phyloP scores from a whole-genome alignment of 2,113 vertebrate genomes.

The Muntiacus reevesi region DNA sequence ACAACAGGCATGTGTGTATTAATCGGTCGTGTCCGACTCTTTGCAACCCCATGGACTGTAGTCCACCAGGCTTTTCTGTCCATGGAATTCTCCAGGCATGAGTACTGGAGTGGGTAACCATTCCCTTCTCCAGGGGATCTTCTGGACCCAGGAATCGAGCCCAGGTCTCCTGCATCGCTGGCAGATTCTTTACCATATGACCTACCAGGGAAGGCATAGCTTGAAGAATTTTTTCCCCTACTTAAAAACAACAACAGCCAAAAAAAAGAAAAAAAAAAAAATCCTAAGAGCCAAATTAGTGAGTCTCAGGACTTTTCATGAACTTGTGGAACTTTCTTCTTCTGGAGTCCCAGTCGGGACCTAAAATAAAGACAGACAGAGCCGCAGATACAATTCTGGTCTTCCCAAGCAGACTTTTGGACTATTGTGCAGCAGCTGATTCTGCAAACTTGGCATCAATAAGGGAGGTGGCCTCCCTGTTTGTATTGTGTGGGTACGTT shows the following conservation, averaged over 20 bases:
- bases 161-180: not conserved
- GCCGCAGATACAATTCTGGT: not conserved
- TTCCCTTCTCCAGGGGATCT: not conserved
- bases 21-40: not conserved
- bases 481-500: constrained; percentile 68
- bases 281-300: not conserved
- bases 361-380: constrained; percentile 16
- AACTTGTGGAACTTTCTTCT: not conserved
- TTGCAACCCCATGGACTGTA: not conserved
- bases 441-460: not conserved
- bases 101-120: not conserved
- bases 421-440: constrained; percentile 66
- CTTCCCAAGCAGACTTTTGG: constrained; percentile 59
- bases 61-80: not conserved
- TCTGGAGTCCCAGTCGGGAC: not conserved
- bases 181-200: not conserved
- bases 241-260: not conserved
- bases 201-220: not conserved
- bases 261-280: not conserved
- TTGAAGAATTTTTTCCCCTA: not conserved
- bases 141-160: not conserved
- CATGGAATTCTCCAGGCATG: not conserved
- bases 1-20: not conserved
- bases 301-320: not conserved
- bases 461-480: constrained; percentile 47